These are phyloP conservation scores for Prenolepis imparis DNA, from an alignment of 2,888 invertebrate species.

Conservation along the genomic window DNA sequence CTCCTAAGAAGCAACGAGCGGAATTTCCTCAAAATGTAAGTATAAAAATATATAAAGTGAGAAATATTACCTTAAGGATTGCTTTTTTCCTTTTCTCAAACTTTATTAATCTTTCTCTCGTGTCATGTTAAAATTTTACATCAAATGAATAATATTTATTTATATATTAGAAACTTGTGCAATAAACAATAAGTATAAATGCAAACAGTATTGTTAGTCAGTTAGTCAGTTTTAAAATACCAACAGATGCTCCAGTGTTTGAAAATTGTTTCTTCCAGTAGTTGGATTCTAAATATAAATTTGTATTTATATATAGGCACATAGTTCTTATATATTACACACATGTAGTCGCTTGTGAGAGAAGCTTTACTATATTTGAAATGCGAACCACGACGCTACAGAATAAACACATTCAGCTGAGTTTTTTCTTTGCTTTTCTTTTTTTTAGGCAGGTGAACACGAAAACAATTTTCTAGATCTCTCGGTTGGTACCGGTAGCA, in stretches of 20 bases:
- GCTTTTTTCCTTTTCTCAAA: neutral
- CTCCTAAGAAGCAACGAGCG: slow-evolving; percentile 84
- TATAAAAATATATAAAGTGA: neutral
- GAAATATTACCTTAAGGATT: neutral
- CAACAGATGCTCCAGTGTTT: neutral
- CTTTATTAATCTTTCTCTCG: neutral
- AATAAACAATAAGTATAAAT: slow-evolving; percentile 9
- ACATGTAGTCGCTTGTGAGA: neutral
- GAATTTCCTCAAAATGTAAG: slow-evolving; percentile 84
- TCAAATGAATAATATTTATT: slow-evolving; percentile 8
- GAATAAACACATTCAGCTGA: slow-evolving; percentile 21
- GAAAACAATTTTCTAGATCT: slow-evolving; percentile 89
- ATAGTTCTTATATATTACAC: neutral
- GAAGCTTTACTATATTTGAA: neutral
- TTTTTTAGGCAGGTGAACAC: slow-evolving; percentile 87
- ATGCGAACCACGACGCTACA: neutral
- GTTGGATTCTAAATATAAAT: slow-evolving; percentile 39
- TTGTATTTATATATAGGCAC: slow-evolving; percentile 33
- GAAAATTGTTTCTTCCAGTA: slow-evolving; percentile 11
- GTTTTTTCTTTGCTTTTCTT: slow-evolving; percentile 60
- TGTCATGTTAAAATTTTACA: neutral
- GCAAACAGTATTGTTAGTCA: neutral
- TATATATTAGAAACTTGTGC: neutral
- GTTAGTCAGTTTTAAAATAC: neutral
- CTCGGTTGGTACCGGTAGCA: slow-evolving; percentile 89